Evolutionary conservation across 1,140 invertebrate species (phyloP), one percentile per base, ranked within the genome.

Genomic region (Eumaeus atala): DNA sequence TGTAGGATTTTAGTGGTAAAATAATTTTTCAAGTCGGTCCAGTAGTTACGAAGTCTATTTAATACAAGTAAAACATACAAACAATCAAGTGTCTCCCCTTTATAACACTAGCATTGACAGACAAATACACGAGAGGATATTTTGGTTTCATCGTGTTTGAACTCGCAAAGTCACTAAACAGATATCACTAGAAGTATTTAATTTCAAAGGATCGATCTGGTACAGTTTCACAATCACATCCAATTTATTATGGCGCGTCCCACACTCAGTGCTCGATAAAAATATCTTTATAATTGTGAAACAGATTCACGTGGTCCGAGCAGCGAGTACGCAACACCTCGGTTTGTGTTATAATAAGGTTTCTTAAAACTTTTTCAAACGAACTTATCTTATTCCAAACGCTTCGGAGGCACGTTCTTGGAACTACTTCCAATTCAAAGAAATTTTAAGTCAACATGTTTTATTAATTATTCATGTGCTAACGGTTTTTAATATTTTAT

Each of bases 281-380:
- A 16, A 16, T 16, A 44, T 44, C 40, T 14, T 16, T 28, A 28
- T 28, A 44, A 44, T 44, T 44, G 40, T 44, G 12, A 17, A 44
- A 44, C 21, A 28, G 21, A 28, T 28, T 28, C 21, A 28, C 21
- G 21, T 28, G 21, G 21, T 28, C 21, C 21, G 21, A 28, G 21
- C 21, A n/a, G 21, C 40, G 14, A 44, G 14, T 7, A 44, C 40
- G 40, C 40, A 44, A 44, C 40, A 16, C 14, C 1, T 44, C 5
- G 40, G 40, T 44, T 6, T 28, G 21, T 28, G 21, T 28, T 28
- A 28, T 6, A 16, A 16, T 44, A 37, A n/a, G n/a, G n/a, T n/a
- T 44, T 44, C 14, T 44, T 14, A 44, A 44, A 44, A 44, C 40
- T 16, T 44, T 44, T 44, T 44, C 40, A 9, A 44, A 44, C 12